Evolutionary conservation across 2,888 invertebrate genomes (phyloP).

Genomic region (Nomada lathburiana): DNA sequence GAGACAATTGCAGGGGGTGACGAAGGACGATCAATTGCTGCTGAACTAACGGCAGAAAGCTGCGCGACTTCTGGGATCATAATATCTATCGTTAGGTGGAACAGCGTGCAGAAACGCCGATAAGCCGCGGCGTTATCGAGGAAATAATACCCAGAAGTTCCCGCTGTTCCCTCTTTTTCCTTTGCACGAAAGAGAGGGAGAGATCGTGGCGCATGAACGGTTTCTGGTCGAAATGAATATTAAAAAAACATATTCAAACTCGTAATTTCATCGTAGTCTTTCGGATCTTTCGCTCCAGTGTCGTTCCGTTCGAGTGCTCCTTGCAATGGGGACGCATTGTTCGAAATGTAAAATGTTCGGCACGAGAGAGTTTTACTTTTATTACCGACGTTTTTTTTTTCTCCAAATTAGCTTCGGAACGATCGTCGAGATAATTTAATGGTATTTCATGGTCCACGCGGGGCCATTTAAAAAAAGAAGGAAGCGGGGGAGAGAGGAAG

Average conservation of each 20-base stretch:
- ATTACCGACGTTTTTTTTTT: conserved; percentile 34
- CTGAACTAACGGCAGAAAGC: conserved; percentile 65
- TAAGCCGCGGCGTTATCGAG: conserved; percentile 37
- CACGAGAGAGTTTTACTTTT: conserved; percentile 42
- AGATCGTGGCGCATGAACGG: conserved; percentile 15
- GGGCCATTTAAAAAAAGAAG: conserved; percentile 4
- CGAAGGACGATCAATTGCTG: conserved; percentile 70
- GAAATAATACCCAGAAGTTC: not conserved
- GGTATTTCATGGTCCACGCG: conserved; percentile 33
- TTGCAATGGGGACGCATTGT: conserved; percentile 39
- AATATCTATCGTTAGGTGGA: conserved; percentile 59
- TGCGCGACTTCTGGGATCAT: conserved; percentile 66
- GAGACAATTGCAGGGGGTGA: conserved; percentile 72
- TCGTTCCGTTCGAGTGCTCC: conserved; percentile 40
- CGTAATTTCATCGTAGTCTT: conserved; percentile 35
- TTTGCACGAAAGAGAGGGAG: too few species aligned
- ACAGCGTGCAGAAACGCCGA: conserved; percentile 36
- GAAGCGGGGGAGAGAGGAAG: not conserved
- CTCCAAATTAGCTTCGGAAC: conserved; percentile 33
- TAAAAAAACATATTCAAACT: conserved; percentile 37
- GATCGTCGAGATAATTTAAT: conserved; percentile 42
- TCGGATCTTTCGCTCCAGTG: conserved; percentile 40
- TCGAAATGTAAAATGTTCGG: conserved; percentile 42
- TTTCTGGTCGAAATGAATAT: conserved; percentile 38
- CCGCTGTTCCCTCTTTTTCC: not conserved